These are phyloP conservation scores for Drosophila triauraria DNA, from an alignment of 1,140 invertebrate genomes.

Conservation along the genomic window DNA sequence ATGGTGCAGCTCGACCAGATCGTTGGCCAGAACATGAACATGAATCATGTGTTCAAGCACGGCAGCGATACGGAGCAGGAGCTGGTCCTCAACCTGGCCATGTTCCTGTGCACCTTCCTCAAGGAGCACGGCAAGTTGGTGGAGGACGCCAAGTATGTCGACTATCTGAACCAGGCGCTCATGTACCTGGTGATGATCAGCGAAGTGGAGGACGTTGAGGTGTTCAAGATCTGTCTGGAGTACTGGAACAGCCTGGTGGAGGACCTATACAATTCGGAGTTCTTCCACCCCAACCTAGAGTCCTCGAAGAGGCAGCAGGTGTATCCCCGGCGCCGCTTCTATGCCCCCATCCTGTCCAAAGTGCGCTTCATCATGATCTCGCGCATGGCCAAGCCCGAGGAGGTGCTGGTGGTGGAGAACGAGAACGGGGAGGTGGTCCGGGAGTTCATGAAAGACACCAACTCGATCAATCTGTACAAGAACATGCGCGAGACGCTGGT, in stretches of 20 bases:
- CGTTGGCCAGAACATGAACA: constrained; percentile 95
- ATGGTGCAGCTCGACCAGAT: constrained; percentile 97
- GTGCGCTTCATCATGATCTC: constrained; percentile 99
- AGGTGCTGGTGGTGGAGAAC: constrained; percentile 99
- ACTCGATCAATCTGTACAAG: constrained; percentile 99
- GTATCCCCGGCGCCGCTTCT: constrained; percentile 89
- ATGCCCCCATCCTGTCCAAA: constrained; percentile 93
- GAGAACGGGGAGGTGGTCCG: constrained; percentile 99
- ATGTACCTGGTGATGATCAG: constrained; percentile 98
- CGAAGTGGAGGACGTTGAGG: constrained; percentile 99
- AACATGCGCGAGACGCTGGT: constrained; percentile 99
- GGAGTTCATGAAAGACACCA: constrained; percentile 99
- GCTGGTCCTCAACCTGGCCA: constrained; percentile 99
- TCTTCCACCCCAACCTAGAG: constrained; percentile 85
- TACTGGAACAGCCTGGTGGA: constrained; percentile 98
- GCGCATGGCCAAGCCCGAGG: constrained; percentile 99
- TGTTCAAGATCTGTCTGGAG: constrained; percentile 99
- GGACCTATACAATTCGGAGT: constrained; percentile 94
- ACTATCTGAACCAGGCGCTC: constrained; percentile 92
- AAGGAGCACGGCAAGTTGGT: constrained; percentile 97
- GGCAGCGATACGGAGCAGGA: constrained; percentile 99
- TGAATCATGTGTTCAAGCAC: constrained; percentile 95
- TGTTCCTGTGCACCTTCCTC: constrained; percentile 98
- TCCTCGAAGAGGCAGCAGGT: constrained; percentile 83
- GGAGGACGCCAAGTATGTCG: constrained; percentile 91